Evolutionary conservation across 1,140 invertebrate species (phyloP).

Genomic region (Drosophila kanapiae): DNA sequence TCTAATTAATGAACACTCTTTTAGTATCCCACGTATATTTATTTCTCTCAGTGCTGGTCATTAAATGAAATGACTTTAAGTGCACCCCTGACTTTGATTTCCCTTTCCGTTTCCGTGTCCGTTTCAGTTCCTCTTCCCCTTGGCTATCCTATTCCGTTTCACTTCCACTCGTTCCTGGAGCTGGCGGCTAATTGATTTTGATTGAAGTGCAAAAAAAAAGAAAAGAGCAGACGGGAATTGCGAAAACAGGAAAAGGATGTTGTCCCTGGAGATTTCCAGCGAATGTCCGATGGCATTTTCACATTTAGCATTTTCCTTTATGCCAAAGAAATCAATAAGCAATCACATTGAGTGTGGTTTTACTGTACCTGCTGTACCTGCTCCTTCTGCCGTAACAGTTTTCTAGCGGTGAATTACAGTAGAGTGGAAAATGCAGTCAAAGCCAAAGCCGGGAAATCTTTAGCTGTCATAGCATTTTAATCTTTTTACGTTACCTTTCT

Average conservation of each 20-base stretch:
- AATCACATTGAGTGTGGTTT: conserved; percentile 16
- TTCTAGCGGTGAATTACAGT: not conserved
- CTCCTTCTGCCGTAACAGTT: not conserved
- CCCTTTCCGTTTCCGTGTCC: not conserved
- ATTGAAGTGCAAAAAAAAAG: not conserved
- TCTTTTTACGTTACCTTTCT: not conserved
- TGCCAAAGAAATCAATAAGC: conserved; percentile 23
- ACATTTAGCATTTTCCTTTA: not conserved
- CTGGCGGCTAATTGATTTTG: conserved; percentile 16
- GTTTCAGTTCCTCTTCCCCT: not conserved
- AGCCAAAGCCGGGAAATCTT: not conserved
- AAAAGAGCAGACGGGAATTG: not conserved
- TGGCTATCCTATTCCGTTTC: not conserved
- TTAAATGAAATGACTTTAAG: conserved; percentile 18
- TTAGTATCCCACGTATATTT: too few species aligned
- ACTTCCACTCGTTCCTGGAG: conserved; percentile 1
- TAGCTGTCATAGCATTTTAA: too few species aligned
- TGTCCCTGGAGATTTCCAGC: conserved; percentile 7
- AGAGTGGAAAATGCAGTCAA: not conserved
- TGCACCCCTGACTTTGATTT: conserved; percentile 22
- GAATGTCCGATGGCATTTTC: conserved; percentile 6
- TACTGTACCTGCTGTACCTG: not conserved
- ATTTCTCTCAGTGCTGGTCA: not conserved
- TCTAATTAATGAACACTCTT: too few species aligned
- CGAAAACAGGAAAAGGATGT: conserved; percentile 10